Evolutionary conservation across 2,888 invertebrate species (phyloP).

Genomic region (Lepidochitona cinerea): DNA sequence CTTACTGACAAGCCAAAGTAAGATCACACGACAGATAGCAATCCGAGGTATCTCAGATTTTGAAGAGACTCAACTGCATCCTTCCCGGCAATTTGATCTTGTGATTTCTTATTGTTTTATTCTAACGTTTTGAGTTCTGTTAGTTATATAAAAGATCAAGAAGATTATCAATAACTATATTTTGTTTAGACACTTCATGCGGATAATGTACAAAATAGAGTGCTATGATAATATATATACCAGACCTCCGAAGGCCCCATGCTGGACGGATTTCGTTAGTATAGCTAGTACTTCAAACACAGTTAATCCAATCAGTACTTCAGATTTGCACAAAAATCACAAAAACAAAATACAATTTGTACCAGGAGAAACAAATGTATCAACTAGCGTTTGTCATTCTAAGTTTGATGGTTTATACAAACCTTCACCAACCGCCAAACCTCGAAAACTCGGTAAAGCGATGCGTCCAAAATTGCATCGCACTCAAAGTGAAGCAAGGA

Average conservation of each 20-base stretch:
- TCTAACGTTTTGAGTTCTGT: too few species aligned
- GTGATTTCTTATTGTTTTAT: too few species aligned
- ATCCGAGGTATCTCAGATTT: too few species aligned
- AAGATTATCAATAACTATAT: neutral
- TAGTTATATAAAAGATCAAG: too few species aligned
- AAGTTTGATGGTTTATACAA: too few species aligned
- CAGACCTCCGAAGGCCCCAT: neutral
- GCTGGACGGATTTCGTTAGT: neutral
- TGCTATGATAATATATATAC: neutral
- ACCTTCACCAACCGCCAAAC: neutral
- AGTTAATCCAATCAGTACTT: neutral
- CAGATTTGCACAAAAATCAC: neutral
- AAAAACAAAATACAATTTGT: neutral
- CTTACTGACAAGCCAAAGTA: too few species aligned
- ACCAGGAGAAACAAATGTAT: neutral
- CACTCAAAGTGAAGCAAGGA: slow-evolving; percentile 59
- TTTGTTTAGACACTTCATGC: neutral
- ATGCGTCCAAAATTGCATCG: slow-evolving; percentile 57
- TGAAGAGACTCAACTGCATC: too few species aligned
- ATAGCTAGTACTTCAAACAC: neutral
- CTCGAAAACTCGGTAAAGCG: slow-evolving; percentile 31
- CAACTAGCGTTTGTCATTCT: neutral
- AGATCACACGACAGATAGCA: too few species aligned
- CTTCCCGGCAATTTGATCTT: too few species aligned
- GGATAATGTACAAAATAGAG: neutral